Evolutionary conservation across 2,113 vertebrate species (phyloP), one percentile per base, ranked within the genome.

Genomic region (Tupaia tana): DNA sequence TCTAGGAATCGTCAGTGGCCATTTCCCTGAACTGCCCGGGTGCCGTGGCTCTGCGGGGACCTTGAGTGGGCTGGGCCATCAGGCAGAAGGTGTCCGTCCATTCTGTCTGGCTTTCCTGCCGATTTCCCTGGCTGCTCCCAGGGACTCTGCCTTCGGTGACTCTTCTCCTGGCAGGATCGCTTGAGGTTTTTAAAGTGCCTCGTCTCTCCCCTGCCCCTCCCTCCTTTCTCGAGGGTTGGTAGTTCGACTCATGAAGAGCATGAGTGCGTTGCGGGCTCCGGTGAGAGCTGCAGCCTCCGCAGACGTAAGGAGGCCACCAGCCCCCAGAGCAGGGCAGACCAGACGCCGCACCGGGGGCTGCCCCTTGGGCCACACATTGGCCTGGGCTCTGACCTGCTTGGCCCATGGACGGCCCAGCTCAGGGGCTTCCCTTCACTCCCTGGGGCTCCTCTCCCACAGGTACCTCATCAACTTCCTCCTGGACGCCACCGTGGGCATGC

Each of bases 401-500:
- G 80, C 67, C 43, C 31, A 73, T 3, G 9, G 16, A 11, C 19
- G 25, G 14, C 75, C 4, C 0, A 16, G 58, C n/a, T 43, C 12
- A 6, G 25, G 83, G 80, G 34, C 67, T 64, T 59, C n/a, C 59
- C 20, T 58, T 27, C 22, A 31, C 70, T 58, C 20, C 0, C 7
- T 86, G 67, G n/a, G 0, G 2, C 27, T 31, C 66, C 86, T 98
- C 73, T 75, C 86, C n/a, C 31, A 58, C 75, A 99, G 99, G 98
- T 99, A 99, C 98, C 99, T 99, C 98, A 99, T 99, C 97, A 99
- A 99, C 98, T 99, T 99, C 97, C 98, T 99, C 81, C 98, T 99
- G 97, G 99, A 99, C 52, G 99, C 99, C 82, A 99, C 99, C 0
- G 97, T 99, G 96, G 99, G 99, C 78, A 99, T 99, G 99, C 98